Evolutionary conservation across 2,888 invertebrate species (phyloP), one percentile per base, ranked within the genome.

Genomic region (Eristalinus sepulchralis): DNA sequence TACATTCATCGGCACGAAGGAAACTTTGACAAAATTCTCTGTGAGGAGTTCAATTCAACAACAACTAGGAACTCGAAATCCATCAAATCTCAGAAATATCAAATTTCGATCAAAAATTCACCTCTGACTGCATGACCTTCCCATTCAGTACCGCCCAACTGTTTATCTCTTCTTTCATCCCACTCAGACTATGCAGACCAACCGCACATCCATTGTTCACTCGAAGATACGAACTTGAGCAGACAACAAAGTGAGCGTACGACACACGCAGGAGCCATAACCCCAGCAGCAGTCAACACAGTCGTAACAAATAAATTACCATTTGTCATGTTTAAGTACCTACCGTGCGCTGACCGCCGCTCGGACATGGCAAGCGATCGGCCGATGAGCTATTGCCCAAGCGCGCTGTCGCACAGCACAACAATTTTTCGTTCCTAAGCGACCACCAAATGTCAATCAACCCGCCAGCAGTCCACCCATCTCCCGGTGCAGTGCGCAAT

Each of bases 291-390:
- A 34, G 34, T 34, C 47, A 17, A 68, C 62, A 36, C 76, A 71
- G 67, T 82, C 72, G 57, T 68, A 82, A 82, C 72, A 83, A 83
- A 87, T 83, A 79, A 82, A 83, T 83, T 83, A 79, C 83, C 87
- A 87, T 87, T 87, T 87, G 87, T 87, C 87, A 87, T 83, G 79
- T 83, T 81, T 73, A 83, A 79, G 86, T 86, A 78, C 68, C 77
- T 83, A 70, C 75, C 55, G 80, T 67, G 68, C 60, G 72, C 79
- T 64, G 68, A 78, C 47, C 72, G 76, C 20, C 68, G 63, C 53
- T 47, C 47, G 47, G 8, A 47, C 47, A 17, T 17, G 47, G 8
- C n/a, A 8, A 47, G 64, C 72, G 2, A 66, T 83, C 66, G 63
- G 0, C 39, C 59, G 67, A 86, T 86, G 85, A 83, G 70, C 59